phyloP scores from a whole-genome alignment of 2,797 vertebrate genomes.

The Cossypha dichroa region DNA sequence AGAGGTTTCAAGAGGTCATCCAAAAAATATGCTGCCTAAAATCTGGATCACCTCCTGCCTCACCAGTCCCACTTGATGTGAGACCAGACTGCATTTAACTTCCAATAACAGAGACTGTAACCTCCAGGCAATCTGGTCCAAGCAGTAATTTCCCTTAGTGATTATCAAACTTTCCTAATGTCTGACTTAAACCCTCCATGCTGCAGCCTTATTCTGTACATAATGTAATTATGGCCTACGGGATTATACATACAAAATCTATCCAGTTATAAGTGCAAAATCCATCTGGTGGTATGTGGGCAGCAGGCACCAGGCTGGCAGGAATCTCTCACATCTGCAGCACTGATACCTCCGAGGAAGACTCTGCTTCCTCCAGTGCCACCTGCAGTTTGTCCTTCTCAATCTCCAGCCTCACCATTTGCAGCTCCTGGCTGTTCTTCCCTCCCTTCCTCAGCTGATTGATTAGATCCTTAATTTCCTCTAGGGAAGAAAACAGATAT shows the following conservation, averaged over 20 bases:
- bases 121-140: not conserved
- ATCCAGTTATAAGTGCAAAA: not conserved
- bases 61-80: not conserved
- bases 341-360: conserved; percentile 74
- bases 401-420: conserved; percentile 76
- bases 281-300: not conserved
- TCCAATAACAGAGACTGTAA: not conserved
- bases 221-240: not conserved
- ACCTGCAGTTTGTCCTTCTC: conserved; percentile 81
- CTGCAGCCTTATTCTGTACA: not conserved
- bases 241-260: not conserved
- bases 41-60: not conserved
- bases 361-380: conserved; percentile 79
- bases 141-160: not conserved
- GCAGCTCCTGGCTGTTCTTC: conserved; percentile 73
- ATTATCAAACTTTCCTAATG: not conserved
- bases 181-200: not conserved
- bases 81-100: not conserved
- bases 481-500: conserved; percentile 44
- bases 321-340: not conserved
- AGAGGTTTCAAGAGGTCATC: not conserved
- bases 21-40: not conserved
- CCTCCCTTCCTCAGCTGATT: conserved; percentile 79
- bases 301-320: not conserved
- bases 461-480: conserved; percentile 82